Evolutionary conservation across 2,797 vertebrate species (phyloP), one percentile per base, ranked within the genome.

Genomic region (Acomys russatus): DNA sequence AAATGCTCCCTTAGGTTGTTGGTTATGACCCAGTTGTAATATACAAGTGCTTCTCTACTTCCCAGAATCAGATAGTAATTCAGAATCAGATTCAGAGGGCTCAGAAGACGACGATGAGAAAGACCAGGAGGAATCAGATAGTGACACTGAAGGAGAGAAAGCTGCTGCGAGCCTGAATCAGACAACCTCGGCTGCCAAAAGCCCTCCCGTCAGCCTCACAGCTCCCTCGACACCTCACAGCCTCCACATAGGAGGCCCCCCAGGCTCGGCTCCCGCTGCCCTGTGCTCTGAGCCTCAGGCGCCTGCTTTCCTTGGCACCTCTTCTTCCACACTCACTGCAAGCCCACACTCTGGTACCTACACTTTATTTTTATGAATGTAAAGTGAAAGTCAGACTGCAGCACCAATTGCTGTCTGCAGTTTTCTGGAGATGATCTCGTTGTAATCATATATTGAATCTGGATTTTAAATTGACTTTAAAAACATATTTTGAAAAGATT

Each of bases 61-160:
- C 97, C 97, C 98, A 99, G 99, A 99, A 97, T 99, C 99, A 33
- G 99, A 99, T 98, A 99, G 99, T 98, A 99, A 99, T 98, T 99
- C 99, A 96, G 99, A 99, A 91, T 99, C 99, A 49, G 99, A 99
- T 98, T 99, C 99, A 56, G 99, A 99, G 92, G 98, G 98, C 94
- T 99, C 99, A 68, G 99, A 99, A 87, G 98, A 98, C 97, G 98
- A 98, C 87, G 99, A 99, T 95, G 98, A 98, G 97, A 99, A 99
- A 98, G 99, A 99, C 97, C 98, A 98, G 74, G 98, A 99, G 80
- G 99, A 99, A 97, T 99, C 99, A 0, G 99, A 99, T 98, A 99
- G 99, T 0, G 99, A 99, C 94, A 99, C 98, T 0, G 99, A 99
- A 89, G 98, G 99, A 97, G 99, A 99, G 96, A 99, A 98, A 98